Evolutionary conservation across 2,888 invertebrate genomes (phyloP), one percentile per base, ranked within the genome.

Genomic region (Suillia variegata): DNA sequence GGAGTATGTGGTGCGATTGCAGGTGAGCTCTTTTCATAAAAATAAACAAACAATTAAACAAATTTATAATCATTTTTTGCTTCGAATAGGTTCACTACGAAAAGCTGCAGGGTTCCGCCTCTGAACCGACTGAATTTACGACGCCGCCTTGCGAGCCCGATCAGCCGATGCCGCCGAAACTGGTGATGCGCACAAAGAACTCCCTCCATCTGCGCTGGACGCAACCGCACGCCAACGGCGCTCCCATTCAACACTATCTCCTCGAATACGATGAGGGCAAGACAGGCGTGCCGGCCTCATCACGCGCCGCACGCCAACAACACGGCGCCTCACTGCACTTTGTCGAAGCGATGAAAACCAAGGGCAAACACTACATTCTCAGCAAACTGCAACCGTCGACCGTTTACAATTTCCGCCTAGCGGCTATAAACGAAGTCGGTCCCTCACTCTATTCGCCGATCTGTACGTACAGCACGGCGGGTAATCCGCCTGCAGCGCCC

Each of bases 91-190:
- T 75, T 17, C 80, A 80, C 66, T 83, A 91, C 64, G 91, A 93
- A 67, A 89, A 88, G 75, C 78, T 90, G 64, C 88, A 88, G 65
- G 93, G 93, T 54, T 86, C 87, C 38, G 88, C 90, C 8, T 91
- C 92, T 61, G 90, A 91, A 74, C 89, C 92, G 57, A 88, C 89
- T 61, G 89, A 88, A 68, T 94, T 95, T 83, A 87, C 87, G 66
- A 95, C 95, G 31, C 89, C 89, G 20, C 81, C 91, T 59, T 93
- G 93, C 76, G 91, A 91, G 72, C 94, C 95, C 20, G 93, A 91
- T 70, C 89, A 89, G 8, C 86, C 88, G 70, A 81, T 87, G 56
- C 88, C 92, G 52, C 92, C 92, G 52, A 91, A 92, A 81, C 82
- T 93, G 67, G 83, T 87, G 59, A 85, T 86, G 71, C 87, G 90